phyloP scores from a whole-genome alignment of 1,140 invertebrate species.

The Epicauta chinensis region DNA sequence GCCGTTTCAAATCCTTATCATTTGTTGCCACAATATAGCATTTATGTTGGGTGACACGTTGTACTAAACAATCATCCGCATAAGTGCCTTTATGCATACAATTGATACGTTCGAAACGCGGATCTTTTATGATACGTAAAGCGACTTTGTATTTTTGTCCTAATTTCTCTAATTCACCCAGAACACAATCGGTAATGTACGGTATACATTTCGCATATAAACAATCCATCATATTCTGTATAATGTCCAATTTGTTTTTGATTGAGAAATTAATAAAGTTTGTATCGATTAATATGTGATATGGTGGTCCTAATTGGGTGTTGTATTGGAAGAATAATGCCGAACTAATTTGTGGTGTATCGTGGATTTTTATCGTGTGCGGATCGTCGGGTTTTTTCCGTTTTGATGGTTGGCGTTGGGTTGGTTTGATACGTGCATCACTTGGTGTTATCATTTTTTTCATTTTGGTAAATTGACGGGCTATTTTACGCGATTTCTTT shows the following conservation, averaged over 20 bases:
- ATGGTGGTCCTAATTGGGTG: constrained; percentile 97
- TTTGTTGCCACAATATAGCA: constrained; percentile 99
- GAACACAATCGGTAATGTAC: constrained; percentile 97
- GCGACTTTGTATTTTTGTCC: constrained; percentile 94
- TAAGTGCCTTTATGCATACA: constrained; percentile 98
- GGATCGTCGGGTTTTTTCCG: constrained; percentile 70
- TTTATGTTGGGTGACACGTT: constrained; percentile 96
- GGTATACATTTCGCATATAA: constrained; percentile 98
- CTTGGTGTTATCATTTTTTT: constrained; percentile 81
- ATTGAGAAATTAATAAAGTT: constrained; percentile 99
- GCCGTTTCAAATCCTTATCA: constrained; percentile 93
- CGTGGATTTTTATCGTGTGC: constrained; percentile 67
- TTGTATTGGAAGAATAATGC: constrained; percentile 98
- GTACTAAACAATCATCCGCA: constrained; percentile 97
- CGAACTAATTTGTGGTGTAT: constrained; percentile 82
- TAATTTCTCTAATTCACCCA: constrained; percentile 97
- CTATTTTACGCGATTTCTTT: constrained; percentile 69
- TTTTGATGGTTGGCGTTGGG: constrained; percentile 53
- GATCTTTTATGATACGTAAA: constrained; percentile 92
- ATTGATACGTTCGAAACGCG: constrained; percentile 84
- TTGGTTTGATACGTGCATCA: constrained; percentile 76
- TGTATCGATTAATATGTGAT: constrained; percentile 94
- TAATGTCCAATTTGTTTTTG: constrained; percentile 96
- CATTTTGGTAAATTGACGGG: constrained; percentile 78
- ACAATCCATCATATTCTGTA: constrained; percentile 98